Conservation (phyloP, 37 sponge, comb jelly and placozoan genomes). For the Dysidea cf. avara region DNA sequence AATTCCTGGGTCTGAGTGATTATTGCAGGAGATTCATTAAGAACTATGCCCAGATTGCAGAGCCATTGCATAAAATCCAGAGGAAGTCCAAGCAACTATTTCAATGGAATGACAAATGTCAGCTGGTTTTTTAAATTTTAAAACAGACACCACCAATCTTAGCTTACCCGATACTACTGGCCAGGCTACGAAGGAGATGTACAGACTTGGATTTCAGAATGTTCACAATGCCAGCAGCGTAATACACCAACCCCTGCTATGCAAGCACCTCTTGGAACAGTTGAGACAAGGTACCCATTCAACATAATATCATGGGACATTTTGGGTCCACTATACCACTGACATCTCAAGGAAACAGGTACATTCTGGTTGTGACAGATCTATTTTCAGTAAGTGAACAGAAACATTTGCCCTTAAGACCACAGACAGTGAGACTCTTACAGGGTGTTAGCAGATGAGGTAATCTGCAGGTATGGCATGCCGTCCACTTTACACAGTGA, state of each 20-base stretch:
- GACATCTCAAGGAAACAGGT: conserved; percentile 7
- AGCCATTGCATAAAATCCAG: background rate
- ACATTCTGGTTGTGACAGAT: conserved; percentile 26
- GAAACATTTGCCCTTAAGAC: conserved; percentile 11
- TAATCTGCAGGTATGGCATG: conserved; percentile 36
- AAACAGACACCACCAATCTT: conserved; percentile 5
- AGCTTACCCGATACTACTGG: conserved; percentile 15
- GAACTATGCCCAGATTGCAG: too few relatives aligned
- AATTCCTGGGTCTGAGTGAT: too few relatives aligned
- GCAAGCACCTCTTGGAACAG: conserved; percentile 20
- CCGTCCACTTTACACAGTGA: conserved; percentile 34
- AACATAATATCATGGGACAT: conserved; percentile 31
- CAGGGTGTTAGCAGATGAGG: conserved; percentile 27
- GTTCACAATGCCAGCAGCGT: background rate
- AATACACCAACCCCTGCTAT: conserved; percentile 1
- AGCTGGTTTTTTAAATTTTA: background rate
- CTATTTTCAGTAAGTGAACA: conserved; percentile 14
- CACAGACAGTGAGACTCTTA: conserved; percentile 23
- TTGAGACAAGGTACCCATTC: conserved; percentile 5
- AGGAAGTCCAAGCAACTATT: conserved; percentile 16
- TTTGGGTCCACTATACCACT: conserved; percentile 28
- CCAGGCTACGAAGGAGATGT: conserved; percentile 18
- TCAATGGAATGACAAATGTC: conserved; percentile 20
- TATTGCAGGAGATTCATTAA: too few relatives aligned
- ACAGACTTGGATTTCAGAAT: conserved; percentile 5